These are phyloP conservation scores for Pangasius mekongensis DNA, from an alignment of 2,797 vertebrate genomes.

Conservation along the genomic window DNA sequence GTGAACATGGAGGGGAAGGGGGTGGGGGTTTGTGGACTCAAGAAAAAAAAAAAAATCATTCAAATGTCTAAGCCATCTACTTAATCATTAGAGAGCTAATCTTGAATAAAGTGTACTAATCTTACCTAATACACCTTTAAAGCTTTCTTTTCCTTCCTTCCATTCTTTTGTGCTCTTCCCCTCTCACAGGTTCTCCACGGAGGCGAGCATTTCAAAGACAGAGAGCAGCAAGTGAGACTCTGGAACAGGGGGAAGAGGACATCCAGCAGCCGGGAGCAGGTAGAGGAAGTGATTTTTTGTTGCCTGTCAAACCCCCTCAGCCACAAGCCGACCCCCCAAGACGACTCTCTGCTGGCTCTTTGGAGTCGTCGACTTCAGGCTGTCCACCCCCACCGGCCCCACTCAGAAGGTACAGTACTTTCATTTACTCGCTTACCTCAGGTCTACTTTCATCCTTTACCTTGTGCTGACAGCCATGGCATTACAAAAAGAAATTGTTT, in stretches of 20 bases:
- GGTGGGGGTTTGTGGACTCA: background rate
- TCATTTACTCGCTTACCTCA: background rate
- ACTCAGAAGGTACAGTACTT: slow-evolving; percentile 83
- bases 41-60: background rate
- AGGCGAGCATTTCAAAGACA: slow-evolving; percentile 91
- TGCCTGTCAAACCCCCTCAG: slow-evolving; percentile 75
- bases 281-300: slow-evolving; percentile 67
- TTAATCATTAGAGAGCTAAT: background rate
- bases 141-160: slow-evolving; percentile 11
- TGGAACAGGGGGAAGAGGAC: slow-evolving; percentile 83
- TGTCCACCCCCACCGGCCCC: slow-evolving; percentile 75
- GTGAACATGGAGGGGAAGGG: background rate
- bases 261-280: slow-evolving; percentile 63
- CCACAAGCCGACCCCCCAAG: slow-evolving; percentile 73
- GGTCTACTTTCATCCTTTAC: background rate
- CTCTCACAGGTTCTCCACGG: slow-evolving; percentile 84
- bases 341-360: slow-evolving; percentile 78
- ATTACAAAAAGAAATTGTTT: background rate
- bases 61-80: background rate
- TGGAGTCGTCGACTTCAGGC: slow-evolving; percentile 71
- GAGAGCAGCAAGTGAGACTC: slow-evolving; percentile 93
- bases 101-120: background rate
- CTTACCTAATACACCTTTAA: background rate
- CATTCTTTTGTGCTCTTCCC: background rate
- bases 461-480: background rate